Conservation (phyloP, 2,113 vertebrate genomes). For the Albula goreensis region DNA sequence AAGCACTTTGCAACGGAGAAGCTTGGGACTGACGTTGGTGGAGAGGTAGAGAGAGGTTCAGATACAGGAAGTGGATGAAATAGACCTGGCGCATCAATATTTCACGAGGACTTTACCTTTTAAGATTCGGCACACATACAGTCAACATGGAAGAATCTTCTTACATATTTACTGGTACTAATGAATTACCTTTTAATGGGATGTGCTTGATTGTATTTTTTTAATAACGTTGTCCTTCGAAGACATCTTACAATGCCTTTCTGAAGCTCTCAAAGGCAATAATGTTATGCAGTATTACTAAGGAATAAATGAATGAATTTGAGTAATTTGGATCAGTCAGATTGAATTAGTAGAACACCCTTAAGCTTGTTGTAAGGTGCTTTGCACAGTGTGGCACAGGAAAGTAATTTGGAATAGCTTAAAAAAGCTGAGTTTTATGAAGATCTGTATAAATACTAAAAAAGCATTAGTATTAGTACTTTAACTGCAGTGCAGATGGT, state of each 20-base stretch:
- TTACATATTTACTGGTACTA: neutral
- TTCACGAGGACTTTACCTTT: neutral
- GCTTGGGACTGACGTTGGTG: neutral
- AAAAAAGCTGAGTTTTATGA: neutral
- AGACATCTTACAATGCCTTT: neutral
- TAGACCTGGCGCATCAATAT: neutral
- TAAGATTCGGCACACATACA: neutral
- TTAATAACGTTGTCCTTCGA: neutral
- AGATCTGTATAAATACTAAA: neutral
- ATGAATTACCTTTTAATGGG: neutral
- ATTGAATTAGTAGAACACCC: neutral
- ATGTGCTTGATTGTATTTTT: neutral
- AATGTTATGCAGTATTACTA: neutral
- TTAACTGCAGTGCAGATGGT: neutral
- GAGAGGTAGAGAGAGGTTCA: neutral
- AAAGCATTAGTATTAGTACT: neutral
- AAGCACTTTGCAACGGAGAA: neutral
- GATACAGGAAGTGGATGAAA: neutral
- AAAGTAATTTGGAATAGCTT: neutral
- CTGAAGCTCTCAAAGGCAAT: neutral
- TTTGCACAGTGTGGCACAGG: neutral
- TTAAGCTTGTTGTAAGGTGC: neutral
- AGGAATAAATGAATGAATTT: neutral
- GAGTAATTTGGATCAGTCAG: neutral
- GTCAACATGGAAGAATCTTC: slow-evolving; percentile 6